These are phyloP conservation scores for Megalops cyprinoides DNA, from an alignment of 2,797 vertebrate species.

Conservation along the genomic window DNA sequence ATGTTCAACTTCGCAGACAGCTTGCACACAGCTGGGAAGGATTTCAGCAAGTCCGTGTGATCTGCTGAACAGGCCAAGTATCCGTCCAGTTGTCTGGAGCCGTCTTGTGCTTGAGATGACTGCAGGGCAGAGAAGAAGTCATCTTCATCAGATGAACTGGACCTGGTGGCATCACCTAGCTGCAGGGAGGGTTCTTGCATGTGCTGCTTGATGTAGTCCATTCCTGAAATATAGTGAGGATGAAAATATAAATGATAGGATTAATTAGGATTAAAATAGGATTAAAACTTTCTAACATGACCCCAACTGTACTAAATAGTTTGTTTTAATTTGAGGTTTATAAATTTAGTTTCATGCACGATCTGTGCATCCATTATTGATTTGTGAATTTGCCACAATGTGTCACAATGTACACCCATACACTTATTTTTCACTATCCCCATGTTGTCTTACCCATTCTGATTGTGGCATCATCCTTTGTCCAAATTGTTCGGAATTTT, in stretches of 20 bases:
- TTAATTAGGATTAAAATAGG: no score
- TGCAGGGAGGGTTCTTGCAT: constrained; percentile 29
- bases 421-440: constrained; percentile 20
- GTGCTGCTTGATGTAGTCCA: constrained; percentile 34
- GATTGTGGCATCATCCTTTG: constrained; percentile 34
- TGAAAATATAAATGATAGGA: constrained; percentile 23
- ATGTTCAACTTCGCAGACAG: constrained; percentile 13
- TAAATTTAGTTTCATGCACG: constrained; percentile 18
- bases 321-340: constrained; percentile 29
- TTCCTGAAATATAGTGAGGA: constrained; percentile 34
- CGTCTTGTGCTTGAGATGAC: constrained; percentile 30
- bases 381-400: constrained; percentile 21
- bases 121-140: constrained; percentile 37
- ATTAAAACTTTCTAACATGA: constrained; percentile 32
- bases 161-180: constrained; percentile 25
- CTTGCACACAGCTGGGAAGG: not conserved
- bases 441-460: constrained; percentile 26
- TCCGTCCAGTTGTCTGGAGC: constrained; percentile 31
- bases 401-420: constrained; percentile 23
- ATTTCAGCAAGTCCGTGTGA: constrained; percentile 25
- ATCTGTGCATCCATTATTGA: constrained; percentile 30
- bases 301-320: constrained; percentile 7
- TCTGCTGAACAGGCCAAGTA: constrained; percentile 16
- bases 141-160: constrained; percentile 42
- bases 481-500: constrained; percentile 33